These are phyloP conservation scores for Triplophysa yarkandensis DNA, from an alignment of 2,797 vertebrate genomes.

Conservation along the genomic window DNA sequence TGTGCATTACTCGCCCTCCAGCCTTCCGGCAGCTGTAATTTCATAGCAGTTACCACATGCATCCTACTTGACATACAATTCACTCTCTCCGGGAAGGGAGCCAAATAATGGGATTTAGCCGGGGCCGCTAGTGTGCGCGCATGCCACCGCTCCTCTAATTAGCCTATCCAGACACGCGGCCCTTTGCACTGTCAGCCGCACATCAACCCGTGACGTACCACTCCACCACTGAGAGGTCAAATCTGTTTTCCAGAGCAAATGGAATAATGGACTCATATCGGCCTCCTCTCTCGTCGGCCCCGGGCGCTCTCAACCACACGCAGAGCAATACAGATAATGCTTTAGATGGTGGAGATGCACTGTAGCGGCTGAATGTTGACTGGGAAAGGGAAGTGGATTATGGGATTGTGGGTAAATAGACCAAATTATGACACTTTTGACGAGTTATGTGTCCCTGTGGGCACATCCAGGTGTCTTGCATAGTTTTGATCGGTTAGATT, in stretches of 20 bases:
- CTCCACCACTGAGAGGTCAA: conserved; percentile 59
- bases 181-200: conserved; percentile 56
- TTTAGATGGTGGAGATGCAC: conserved; percentile 36
- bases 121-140: conserved; percentile 65
- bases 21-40: conserved; percentile 78
- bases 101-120: conserved; percentile 84
- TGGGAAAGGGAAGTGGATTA: neutral
- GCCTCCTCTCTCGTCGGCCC: conserved; percentile 30
- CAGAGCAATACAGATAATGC: conserved; percentile 38
- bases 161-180: conserved; percentile 54
- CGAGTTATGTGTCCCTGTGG: neutral
- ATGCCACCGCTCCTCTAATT: conserved; percentile 58
- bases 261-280: conserved; percentile 57
- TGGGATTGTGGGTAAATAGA: conserved; percentile 41
- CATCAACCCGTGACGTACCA: conserved; percentile 60
- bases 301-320: conserved; percentile 38
- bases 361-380: conserved; percentile 34
- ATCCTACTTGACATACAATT: conserved; percentile 85
- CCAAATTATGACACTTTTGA: neutral
- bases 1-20: conserved; percentile 76
- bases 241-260: conserved; percentile 64
- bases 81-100: conserved; percentile 77
- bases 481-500: neutral
- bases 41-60: conserved; percentile 82
- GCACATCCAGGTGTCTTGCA: neutral